Conservation (phyloP, 2,797 vertebrate species). For the Coracias cyanogaster region DNA sequence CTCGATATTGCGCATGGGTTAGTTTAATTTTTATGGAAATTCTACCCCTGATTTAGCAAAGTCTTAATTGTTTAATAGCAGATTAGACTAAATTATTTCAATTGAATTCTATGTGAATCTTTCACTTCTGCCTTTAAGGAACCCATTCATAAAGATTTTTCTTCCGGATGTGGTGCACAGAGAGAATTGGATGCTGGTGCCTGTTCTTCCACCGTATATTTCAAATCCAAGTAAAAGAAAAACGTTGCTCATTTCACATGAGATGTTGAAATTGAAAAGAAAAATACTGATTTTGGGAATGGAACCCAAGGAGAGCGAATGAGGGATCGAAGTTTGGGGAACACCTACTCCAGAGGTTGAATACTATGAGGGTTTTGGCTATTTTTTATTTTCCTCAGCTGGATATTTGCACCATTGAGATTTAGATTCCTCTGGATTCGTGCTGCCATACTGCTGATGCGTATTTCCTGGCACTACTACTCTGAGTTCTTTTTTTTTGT, state of each 20-base stretch:
- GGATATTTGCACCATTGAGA: not conserved
- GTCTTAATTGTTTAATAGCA: slow-evolving; percentile 69
- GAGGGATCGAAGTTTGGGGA: too few species aligned
- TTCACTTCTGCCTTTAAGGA: slow-evolving; percentile 43
- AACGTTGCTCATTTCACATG: not conserved
- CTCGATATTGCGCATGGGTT: slow-evolving; percentile 47
- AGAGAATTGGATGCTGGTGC: not conserved
- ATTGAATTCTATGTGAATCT: slow-evolving; percentile 48
- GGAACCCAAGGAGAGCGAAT: not conserved
- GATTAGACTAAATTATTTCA: slow-evolving; percentile 68
- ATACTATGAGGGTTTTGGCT: not conserved
- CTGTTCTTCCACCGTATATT: not conserved
- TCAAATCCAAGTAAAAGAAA: not conserved
- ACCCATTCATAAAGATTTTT: not conserved
- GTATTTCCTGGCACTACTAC: not conserved
- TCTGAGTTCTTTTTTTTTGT: not conserved
- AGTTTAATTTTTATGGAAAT: slow-evolving; percentile 76
- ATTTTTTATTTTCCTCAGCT: not conserved
- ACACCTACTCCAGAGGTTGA: not conserved
- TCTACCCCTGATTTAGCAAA: slow-evolving; percentile 43
- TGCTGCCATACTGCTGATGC: not conserved
- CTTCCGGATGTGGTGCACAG: not conserved
- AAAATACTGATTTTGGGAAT: not conserved
- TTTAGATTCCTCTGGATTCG: not conserved
- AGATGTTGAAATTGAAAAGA: not conserved